Conservation (phyloP, 2,888 invertebrate species). For the Spicauda simplicius region DNA sequence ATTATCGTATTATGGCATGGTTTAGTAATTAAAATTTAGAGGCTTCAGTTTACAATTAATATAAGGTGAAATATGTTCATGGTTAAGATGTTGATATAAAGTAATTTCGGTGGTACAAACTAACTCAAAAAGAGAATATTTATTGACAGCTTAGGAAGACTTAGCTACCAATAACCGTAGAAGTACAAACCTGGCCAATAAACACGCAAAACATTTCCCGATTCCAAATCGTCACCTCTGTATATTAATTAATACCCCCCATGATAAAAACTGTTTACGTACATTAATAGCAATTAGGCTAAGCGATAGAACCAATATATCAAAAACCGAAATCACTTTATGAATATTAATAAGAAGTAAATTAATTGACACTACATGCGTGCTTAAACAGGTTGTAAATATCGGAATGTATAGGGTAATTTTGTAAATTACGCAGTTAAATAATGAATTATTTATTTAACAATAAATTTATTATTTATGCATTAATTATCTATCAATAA, state of each 20-base stretch:
- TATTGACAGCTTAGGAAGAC: no score
- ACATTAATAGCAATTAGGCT: constrained; percentile 21
- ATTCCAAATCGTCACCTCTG: no score
- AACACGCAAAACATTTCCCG: neutral
- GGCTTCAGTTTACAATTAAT: no score
- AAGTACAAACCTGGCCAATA: neutral
- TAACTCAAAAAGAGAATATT: no score
- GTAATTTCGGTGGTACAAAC: no score
- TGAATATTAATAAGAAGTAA: constrained; percentile 27
- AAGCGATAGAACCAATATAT: constrained; percentile 21
- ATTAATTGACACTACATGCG: constrained; percentile 19
- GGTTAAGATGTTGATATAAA: no score
- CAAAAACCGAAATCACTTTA: constrained; percentile 24
- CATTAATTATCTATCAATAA: no score
- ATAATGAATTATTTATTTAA: neutral
- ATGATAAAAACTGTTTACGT: constrained; percentile 7
- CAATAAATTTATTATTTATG: no score
- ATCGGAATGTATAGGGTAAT: neutral
- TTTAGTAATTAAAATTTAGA: no score
- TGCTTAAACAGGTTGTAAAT: constrained; percentile 24
- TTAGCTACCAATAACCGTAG: no score
- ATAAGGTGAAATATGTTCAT: no score
- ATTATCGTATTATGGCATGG: no score
- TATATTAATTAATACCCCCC: constrained; percentile 34
- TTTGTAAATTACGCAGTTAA: constrained; percentile 2